Evolutionary conservation across 2,113 vertebrate species (phyloP), one percentile per base, ranked within the genome.

Genomic region (Melanostigma gelatinosum): DNA sequence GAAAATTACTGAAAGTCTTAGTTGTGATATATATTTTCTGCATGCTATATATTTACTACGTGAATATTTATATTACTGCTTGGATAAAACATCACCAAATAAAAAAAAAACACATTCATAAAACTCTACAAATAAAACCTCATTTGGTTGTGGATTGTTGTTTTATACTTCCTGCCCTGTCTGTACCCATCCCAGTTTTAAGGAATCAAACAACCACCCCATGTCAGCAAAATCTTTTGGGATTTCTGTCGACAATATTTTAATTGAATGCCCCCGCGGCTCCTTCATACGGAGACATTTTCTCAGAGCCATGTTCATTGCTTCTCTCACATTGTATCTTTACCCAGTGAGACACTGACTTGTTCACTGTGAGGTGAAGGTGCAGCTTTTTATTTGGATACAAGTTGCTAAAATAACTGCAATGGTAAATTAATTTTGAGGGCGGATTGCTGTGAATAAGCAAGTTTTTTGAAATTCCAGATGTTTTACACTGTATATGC

Each of bases 61-160:
- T 58, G 38, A 40, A 69, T 66, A 29, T 72, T 22, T 52, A 16
- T 6, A 65, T 32, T 36, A 38, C 24, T 20, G 15, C n/a, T 52
- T 66, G 4, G 5, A 40, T 6, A 69, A 64, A 75, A 58, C 42
- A 29, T 42, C 20, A 20, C 22, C 27, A 22, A 75, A 46, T 50
- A 50, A 9, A 10, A 50, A 18, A 50, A 22, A 22, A n/a, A 2
- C 54, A 11, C 4, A 46, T 46, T 55, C 22, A 68, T 27, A 24
- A 15, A 75, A 27, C 24, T 34, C 18, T n/a, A 22, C 15, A 72
- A 65, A 32, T 22, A 52, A 40, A 87, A 61, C 34, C 63, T 79
- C 57, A 76, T 74, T 74, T 61, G 40, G 58, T 68, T 82, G 87
- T 7, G 82, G 87, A 73, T 82, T 79, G 29, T 48, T 77, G 62